Evolutionary conservation across 2,888 invertebrate species (phyloP), one percentile per base, ranked within the genome.

Genomic region (Arrhopalites spinosus): DNA sequence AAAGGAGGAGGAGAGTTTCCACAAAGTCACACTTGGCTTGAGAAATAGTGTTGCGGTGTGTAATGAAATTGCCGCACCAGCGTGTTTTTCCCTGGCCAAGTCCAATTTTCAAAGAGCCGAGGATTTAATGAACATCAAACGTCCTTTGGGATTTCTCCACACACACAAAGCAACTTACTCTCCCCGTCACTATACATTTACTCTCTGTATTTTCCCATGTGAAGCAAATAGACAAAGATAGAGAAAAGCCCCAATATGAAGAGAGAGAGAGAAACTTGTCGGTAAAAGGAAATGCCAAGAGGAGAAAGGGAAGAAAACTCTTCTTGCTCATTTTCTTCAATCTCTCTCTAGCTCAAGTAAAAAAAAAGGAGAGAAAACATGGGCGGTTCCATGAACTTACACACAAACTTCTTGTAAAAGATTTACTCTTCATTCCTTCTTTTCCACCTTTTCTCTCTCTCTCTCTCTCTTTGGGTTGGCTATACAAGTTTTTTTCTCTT

Each of bases 91-190:
- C 67, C 17, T 27, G 27, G 59, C 75, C 75, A 76, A 79, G 78
- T 79, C 77, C 77, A 76, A 77, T 79, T 70, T 73, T 56, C 61
- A 78, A 74, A 75, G 69, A 80, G 78, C 75, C 77, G 78, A 78
- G 81, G 79, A 81, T 81, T 81, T 81, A 80, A 81, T 81, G 81
- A 81, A 80, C 81, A 80, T 81, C 79, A 81, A 80, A 78, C 77
- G 79, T 81, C 81, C 77, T 80, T 69, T 75, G 81, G 79, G 81
- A 80, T 75, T 81, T 77, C 73, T 59, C 64, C 66, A 66, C 66
- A 66, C 45, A 25, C 45, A 64, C 64, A 64, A 64, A 59, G 25
- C 59, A 59, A 59, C 27, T 59, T 59, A 59, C 59, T 59, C 59
- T 15, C 3, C 25, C 59, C 59, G 27, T 59, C 59, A 59, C 25